Base-by-base conservation (phyloP, 2,888 invertebrate species). In the Acrobeloides nanus region DNA sequence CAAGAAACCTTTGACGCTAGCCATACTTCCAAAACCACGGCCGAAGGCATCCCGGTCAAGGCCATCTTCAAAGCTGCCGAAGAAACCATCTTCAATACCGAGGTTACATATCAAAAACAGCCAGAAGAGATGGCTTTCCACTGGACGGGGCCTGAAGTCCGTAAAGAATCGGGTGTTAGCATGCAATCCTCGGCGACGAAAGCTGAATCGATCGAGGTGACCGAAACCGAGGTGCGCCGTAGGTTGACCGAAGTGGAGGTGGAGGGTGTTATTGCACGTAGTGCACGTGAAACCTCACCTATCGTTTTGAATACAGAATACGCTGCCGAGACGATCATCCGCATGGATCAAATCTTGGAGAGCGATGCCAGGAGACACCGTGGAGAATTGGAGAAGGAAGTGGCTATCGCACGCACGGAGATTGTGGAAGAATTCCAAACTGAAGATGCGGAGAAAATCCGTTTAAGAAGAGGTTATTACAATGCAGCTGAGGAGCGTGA, bases 271-370 rank as follows among this genome's bases (percentile, higher is more conserved):
- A 45, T 57, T 38, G 46, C 51, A 39, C 55, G 53, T 38, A 58
- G 57, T 40, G 57, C 59, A 42, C 59, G 63, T 47, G 58, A 59
- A 56, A 51, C 53, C 54, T 57, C 60, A 53, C 58, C 63, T 35
- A 51, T 62, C 48, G 43, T 48, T 29, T 53, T 66, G 39, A 38
- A 53, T 66, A 60, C 64, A 68, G 68, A 61, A 27, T 48, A 39
- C 39, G 61, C 59, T 15, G 23, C 37, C 8, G 61, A 59, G 26
- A 52, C 48, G 12, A 38, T 59, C 15, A 61, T 62, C 27, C 61
- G 57, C 8, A 15, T 20, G 15, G 58, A 62, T 29, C 32, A 33
- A n/a, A 21, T 17, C 23, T 37, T 55, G 25, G 39, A 38, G 27
- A 27, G 23, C 42, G n/a, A n/a, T n/a, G n/a, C n/a, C n/a, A n/a